Conservation (phyloP, 2,797 vertebrate species). For the Sciurus carolinensis region DNA sequence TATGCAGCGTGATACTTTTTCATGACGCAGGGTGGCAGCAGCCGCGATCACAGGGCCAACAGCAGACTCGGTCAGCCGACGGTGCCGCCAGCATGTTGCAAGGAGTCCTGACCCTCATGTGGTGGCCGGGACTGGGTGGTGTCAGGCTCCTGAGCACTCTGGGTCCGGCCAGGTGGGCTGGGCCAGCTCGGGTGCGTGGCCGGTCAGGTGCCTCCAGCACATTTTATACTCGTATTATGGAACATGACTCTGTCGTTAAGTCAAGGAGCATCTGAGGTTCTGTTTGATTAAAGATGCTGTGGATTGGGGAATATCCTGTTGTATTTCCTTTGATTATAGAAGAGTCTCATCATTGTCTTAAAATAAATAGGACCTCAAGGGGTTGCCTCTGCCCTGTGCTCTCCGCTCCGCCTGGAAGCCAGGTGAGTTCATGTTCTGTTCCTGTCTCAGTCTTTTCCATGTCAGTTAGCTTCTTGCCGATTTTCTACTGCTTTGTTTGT, state of each 20-base stretch:
- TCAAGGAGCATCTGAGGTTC: not conserved
- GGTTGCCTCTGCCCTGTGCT: fast-evolving
- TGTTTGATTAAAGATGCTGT: not conserved
- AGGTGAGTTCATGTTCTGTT: not conserved
- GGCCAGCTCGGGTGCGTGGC: no score
- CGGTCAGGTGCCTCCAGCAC: not conserved
- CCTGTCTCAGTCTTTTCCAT: not conserved
- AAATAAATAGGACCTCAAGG: no score
- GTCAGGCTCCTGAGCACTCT: no score
- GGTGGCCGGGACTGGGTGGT: no score
- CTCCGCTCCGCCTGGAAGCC: not conserved
- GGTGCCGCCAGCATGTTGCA: not conserved
- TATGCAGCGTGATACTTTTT: no score
- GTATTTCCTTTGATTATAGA: not conserved
- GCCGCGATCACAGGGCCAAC: not conserved
- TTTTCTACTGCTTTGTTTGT: not conserved
- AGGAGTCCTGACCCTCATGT: no score
- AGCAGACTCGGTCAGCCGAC: not conserved
- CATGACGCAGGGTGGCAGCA: not conserved
- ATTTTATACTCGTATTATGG: not conserved
- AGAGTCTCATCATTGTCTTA: not conserved
- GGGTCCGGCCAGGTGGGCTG: no score
- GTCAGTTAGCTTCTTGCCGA: not conserved
- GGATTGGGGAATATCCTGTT: not conserved
- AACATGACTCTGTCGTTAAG: not conserved